Evolutionary conservation across 2,113 vertebrate species (phyloP).

Genomic region (Crotophaga sulcirostris): DNA sequence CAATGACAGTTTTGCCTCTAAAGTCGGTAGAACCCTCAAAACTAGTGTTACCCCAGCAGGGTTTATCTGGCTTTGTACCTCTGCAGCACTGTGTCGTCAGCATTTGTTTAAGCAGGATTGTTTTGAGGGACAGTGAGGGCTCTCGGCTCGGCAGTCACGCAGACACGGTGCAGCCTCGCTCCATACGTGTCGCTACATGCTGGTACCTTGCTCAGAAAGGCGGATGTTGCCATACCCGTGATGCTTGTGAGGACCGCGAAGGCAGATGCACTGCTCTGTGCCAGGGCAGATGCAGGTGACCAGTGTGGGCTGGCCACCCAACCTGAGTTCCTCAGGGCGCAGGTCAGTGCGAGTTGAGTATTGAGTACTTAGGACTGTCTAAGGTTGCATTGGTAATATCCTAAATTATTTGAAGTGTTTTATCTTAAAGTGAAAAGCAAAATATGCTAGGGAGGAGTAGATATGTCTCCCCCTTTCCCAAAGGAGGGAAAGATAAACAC

Average conservation of each 20-base stretch:
- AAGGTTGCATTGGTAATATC: neutral
- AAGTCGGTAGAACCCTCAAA: neutral
- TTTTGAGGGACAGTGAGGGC: accelerated
- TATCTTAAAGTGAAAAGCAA: neutral
- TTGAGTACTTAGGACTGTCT: accelerated
- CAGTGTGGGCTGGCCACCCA: neutral
- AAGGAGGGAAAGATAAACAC: neutral
- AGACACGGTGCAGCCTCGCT: accelerated
- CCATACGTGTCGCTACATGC: accelerated
- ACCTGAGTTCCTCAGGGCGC: neutral
- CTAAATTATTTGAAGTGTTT: neutral
- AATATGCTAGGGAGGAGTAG: neutral
- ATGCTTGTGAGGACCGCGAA: accelerated
- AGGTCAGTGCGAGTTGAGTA: accelerated
- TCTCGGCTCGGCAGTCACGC: accelerated
- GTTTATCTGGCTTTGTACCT: accelerated
- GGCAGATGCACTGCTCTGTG: neutral
- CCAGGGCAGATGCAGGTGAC: neutral
- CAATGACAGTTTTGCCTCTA: neutral
- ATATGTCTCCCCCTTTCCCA: neutral
- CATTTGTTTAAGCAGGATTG: neutral
- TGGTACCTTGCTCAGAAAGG: accelerated
- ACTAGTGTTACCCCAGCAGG: accelerated
- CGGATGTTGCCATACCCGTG: accelerated
- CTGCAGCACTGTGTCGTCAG: neutral